Conservation (phyloP, 2,888 invertebrate species). For the Caenorhabditis sinica region DNA sequence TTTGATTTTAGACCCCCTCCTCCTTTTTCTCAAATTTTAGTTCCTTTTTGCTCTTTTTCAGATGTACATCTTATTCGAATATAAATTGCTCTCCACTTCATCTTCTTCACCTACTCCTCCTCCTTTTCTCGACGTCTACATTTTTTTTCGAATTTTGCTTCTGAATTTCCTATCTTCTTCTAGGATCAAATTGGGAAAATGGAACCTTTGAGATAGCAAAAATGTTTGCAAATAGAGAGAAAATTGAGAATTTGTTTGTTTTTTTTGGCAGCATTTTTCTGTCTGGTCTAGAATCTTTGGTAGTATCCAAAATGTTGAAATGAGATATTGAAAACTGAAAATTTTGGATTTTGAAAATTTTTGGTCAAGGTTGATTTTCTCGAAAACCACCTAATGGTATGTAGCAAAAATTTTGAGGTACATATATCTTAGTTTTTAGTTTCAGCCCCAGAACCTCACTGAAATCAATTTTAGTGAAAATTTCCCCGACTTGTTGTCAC, state of each 20-base stretch:
- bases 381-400: too few relatives aligned
- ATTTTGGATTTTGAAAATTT: too few relatives aligned
- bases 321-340: too few relatives aligned
- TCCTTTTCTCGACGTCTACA: constrained; percentile 2
- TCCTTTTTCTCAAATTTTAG: background rate
- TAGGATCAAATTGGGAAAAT: constrained; percentile 1
- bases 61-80: constrained; percentile 50
- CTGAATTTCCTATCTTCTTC: constrained; percentile 20
- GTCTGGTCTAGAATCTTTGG: too few relatives aligned
- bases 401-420: too few relatives aligned
- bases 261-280: too few relatives aligned
- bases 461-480: too few relatives aligned
- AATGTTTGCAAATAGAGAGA: too few relatives aligned
- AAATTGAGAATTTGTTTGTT: background rate
- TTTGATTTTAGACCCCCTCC: background rate
- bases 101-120: constrained; percentile 26
- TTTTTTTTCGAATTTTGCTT: constrained; percentile 2
- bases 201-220: background rate
- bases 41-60: background rate
- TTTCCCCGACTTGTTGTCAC: background rate
- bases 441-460: too few relatives aligned
- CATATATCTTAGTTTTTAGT: too few relatives aligned
- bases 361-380: too few relatives aligned
- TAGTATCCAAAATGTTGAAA: too few relatives aligned
- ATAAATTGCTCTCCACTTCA: constrained; percentile 43